Evolutionary conservation across 2,113 vertebrate species (phyloP), one percentile per base, ranked within the genome.

Genomic region (Coracopsis vasa): DNA sequence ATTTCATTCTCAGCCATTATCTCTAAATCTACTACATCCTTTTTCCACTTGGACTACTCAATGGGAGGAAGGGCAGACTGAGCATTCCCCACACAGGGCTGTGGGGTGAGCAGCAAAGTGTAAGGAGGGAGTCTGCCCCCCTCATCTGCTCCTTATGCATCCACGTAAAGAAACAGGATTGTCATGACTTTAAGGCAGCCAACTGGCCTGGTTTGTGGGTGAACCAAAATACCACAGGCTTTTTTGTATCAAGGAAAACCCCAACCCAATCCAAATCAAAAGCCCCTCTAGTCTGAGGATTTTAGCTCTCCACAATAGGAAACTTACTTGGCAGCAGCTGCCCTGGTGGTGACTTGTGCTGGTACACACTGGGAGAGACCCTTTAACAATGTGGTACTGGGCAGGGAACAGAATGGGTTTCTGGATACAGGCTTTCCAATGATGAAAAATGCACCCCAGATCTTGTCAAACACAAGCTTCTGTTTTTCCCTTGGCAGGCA

Each of bases 1-100:
- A 53, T 80, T 77, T 87, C 58, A 80, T 92, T 88, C 70, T 94
- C 48, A 66, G 18, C 15, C 65, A 24, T 33, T 84, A 42, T 90
- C 45, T 66, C 37, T 79, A 69, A 86, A 74, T 62, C 65, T 81
- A 5, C 53, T 44, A n/a, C 10, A 42, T 20, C 16, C 7, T 90
- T 90, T 62, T 90, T 37, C 29, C 1, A 4, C 51, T 70, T 67
- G 58, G 39, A n/a, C 16, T 70, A 11, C 35, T 28, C 33, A 41
- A n/a, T 19, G 6, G 33, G 7, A 93, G 56, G n/a, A 80, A 80
- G 50, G 10, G 28, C 21, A 88, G 18, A 33, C 66, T 45, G 41
- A 69, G 23, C 1, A 0, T 33, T 37, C 19, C 41, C n/a, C 17
- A 28, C 11, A 47, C 31, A 54, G 47, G 51, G 12, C 39, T 85